phyloP scores from a whole-genome alignment of 2,888 invertebrate species.

The Entomobrya proxima region DNA sequence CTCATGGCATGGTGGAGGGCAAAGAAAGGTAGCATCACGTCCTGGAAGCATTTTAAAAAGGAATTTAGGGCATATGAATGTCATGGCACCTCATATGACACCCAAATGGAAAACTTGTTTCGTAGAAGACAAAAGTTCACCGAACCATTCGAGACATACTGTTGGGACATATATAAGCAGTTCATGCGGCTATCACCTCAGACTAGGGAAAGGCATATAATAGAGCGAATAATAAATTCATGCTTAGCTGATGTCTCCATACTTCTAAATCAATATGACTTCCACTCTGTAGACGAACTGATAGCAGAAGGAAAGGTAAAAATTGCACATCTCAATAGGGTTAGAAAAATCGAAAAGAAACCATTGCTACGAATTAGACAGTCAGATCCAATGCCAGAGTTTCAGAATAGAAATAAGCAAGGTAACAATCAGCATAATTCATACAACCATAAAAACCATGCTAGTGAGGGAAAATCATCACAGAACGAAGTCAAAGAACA shows the following conservation, averaged over 20 bases:
- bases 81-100: too few species aligned
- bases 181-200: too few species aligned
- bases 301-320: neutral
- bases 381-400: too few species aligned
- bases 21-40: neutral
- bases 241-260: conserved; percentile 23
- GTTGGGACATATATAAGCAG: too few species aligned
- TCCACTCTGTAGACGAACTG: neutral
- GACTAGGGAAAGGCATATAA: too few species aligned
- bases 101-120: conserved; percentile 29
- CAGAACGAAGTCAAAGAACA: too few species aligned
- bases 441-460: neutral
- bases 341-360: too few species aligned
- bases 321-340: neutral
- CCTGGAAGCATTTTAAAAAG: neutral
- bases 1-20: conserved; percentile 13
- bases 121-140: conserved; percentile 23
- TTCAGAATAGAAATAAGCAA: neutral
- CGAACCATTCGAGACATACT: conserved; percentile 44
- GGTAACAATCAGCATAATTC: neutral
- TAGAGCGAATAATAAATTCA: conserved; percentile 40
- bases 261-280: neutral
- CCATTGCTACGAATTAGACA: too few species aligned
- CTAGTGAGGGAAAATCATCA: too few species aligned
- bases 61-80: neutral